Conservation (phyloP, 2,113 vertebrate genomes). For the Mormyrus iriodes region DNA sequence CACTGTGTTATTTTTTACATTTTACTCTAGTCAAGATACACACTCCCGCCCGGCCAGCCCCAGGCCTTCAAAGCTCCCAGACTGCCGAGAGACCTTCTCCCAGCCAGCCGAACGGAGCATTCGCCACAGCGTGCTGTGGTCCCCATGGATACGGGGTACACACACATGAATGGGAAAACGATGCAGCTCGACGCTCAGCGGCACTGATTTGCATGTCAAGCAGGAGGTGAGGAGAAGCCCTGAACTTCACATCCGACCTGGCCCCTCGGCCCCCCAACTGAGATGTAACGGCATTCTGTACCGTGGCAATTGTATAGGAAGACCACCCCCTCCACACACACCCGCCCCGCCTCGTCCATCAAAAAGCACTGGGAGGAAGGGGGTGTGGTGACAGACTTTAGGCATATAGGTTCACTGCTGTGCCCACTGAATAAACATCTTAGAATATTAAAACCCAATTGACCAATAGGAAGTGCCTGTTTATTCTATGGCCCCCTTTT, state of each 20-base stretch:
- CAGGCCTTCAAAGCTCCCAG: neutral
- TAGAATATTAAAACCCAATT: conserved; percentile 22
- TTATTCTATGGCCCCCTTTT: neutral
- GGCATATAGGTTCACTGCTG: conserved; percentile 46
- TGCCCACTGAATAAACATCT: conserved; percentile 50
- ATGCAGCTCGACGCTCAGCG: conserved; percentile 35
- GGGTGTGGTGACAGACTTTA: conserved; percentile 53
- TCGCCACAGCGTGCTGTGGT: conserved; percentile 23
- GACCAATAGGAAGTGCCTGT: neutral
- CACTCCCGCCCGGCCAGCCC: neutral
- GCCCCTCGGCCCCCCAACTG: conserved; percentile 30
- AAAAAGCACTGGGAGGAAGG: conserved; percentile 9
- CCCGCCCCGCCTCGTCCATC: conserved; percentile 47
- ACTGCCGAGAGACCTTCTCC: neutral
- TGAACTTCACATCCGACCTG: conserved; percentile 36
- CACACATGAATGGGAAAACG: conserved; percentile 34
- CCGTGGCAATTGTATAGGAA: conserved; percentile 52
- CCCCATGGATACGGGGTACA: conserved; percentile 40
- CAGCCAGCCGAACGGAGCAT: conserved; percentile 7
- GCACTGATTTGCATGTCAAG: conserved; percentile 55
- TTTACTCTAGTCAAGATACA: neutral
- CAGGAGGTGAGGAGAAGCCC: conserved; percentile 38
- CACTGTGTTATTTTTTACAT: neutral
- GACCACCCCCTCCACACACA: conserved; percentile 50
- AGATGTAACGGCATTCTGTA: conserved; percentile 50